Base-by-base conservation (phyloP, 2,888 invertebrate species). In the Nephrocerus scutellatus region DNA sequence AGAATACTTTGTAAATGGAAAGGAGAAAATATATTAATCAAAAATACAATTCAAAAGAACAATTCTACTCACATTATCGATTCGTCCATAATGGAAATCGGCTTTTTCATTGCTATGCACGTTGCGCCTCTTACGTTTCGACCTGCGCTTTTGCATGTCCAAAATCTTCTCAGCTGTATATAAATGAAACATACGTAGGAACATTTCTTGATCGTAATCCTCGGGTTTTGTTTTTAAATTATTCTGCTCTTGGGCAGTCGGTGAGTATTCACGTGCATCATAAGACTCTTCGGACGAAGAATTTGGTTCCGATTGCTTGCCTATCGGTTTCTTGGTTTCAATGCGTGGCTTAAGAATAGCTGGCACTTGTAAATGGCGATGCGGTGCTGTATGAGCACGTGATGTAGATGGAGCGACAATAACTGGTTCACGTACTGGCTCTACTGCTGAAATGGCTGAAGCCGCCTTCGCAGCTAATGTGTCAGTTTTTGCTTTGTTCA, bases 61-160 rank as follows among this genome's bases (percentile, higher is more conserved):
- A 14, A 3, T 19, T 7, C 6, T 14, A 32, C 55, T 52, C 31
- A 58, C 57, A 18, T 62, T 31, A 31, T 53, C 67, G 44, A 65
- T 55, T 21, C 58, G 60, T 10, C 66, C 68, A 48, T 68, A 68
- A 40, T 67, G 67, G 41, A 58, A 68, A 43, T 62, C 68, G n/a
- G 56, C 54, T 14, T 56, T 60, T 16, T 62, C 63, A 13, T 60
- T 64, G 41, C 60, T 65, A 31, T 63, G 60, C 1, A 65, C 64
- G 21, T 56, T 59, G 10, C 68, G 63, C 3, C 65, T 60, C 29
- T 57, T 59, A n/a, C 68, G 55, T 42, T 67, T 65, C 2, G 67
- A 65, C 20, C 66, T 60, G 2, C 66, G 56, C 40, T 64, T 62
- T 31, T 58, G 59, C 44, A 68, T 45, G 34, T 57, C 56, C 25